phyloP scores from a whole-genome alignment of 2,113 vertebrate species.

The Takifugu flavidus region DNA sequence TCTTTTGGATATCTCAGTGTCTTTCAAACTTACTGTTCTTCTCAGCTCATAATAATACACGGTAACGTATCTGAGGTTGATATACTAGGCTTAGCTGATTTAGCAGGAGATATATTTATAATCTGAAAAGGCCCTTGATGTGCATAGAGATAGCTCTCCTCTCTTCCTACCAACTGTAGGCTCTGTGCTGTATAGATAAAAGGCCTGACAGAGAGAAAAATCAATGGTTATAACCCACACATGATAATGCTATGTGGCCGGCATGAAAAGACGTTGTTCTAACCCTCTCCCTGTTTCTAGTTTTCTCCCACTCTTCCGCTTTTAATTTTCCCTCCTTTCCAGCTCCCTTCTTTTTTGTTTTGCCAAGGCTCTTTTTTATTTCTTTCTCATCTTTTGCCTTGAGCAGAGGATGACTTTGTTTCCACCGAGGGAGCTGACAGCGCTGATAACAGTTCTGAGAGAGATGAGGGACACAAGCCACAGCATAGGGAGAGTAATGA shows the following conservation, averaged over 20 bases:
- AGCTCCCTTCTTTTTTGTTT: constrained; percentile 40
- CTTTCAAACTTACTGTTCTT: constrained; percentile 68
- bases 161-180: constrained; percentile 62
- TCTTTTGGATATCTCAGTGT: constrained; percentile 67
- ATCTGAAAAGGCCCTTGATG: constrained; percentile 66
- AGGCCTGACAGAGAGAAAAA: constrained; percentile 59
- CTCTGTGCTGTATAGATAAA: constrained; percentile 70
- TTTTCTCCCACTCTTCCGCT: constrained; percentile 47
- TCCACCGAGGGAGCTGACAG: constrained; percentile 73
- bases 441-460: constrained; percentile 77
- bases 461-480: constrained; percentile 71
- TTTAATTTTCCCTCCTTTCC: constrained; percentile 53
- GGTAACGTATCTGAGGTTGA: constrained; percentile 72
- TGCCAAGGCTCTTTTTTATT: constrained; percentile 65
- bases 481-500: constrained; percentile 72
- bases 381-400: constrained; percentile 69
- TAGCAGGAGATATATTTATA: constrained; percentile 70
- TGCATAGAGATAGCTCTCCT: constrained; percentile 73
- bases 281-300: constrained; percentile 51
- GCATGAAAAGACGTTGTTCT: constrained; percentile 63
- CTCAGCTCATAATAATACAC: constrained; percentile 63
- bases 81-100: constrained; percentile 70
- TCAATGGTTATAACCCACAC: constrained; percentile 64
- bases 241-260: constrained; percentile 65
- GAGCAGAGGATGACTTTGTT: constrained; percentile 77